Evolutionary conservation across 1,140 invertebrate species (phyloP), one percentile per base, ranked within the genome.

Genomic region (Drosophila nasuta): DNA sequence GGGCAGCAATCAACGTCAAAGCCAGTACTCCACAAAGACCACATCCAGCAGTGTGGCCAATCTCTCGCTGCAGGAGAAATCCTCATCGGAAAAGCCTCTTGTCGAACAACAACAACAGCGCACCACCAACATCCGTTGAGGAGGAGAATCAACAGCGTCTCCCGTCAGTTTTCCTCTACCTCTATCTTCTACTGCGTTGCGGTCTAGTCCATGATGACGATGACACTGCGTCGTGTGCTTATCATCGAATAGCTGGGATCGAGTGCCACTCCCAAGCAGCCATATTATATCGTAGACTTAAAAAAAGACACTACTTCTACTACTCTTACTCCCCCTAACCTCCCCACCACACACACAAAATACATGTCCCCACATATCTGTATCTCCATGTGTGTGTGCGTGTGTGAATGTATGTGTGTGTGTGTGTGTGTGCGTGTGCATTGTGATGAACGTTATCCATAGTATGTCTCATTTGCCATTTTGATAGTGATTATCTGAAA

Each of bases 11-110:
- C 91, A 92, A 54, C 86, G 91, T 17, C 91, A 92, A 75, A 92
- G 91, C 56, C 91, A 92, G 59, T 92, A 91, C 62, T 92, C 91
- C 56, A 92, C 90, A 5, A 91, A 91, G 69, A 92, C 91, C 25
- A 92, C 87, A 11, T 88, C 90, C 15, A 92, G 91, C 75, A 92
- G 91, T 57, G 83, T 92, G 43, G 90, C 83, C 30, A 91, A 91
- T 68, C 67, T 91, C n/a, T 81, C 90, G 43, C 51, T 91, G 59
- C 85, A 90, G 25, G 90, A 87, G 70, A 82, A 87, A 59, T 63
- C 41, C 30, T 70, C 81, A 5, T 71, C 46, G 28, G 91, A 91
- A 35, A 91, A 88, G 58, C 91, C 91, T 0, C 70, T 91, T 25
- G 76, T 91, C 7, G 71, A 78, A 51, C 59, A 77, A 38, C 73